These are phyloP conservation scores for Parasteatoda tepidariorum DNA, from an alignment of 1,140 invertebrate genomes.

Conservation along the genomic window DNA sequence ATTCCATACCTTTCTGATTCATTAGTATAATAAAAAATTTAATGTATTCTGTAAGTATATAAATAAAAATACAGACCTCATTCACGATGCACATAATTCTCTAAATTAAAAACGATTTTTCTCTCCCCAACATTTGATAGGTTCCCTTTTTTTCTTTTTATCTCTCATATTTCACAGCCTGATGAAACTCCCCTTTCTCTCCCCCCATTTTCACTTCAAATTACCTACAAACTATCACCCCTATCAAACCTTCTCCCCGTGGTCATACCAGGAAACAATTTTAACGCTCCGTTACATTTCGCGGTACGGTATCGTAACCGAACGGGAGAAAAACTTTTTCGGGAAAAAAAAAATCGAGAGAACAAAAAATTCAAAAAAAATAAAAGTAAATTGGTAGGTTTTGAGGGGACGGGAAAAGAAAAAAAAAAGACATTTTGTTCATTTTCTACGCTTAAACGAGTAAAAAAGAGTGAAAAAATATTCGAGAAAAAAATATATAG, in stretches of 20 bases:
- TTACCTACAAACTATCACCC: neutral
- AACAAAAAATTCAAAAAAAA: neutral
- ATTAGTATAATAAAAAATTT: too few relatives aligned
- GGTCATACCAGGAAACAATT: constrained; percentile 28
- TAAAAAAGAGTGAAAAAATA: neutral
- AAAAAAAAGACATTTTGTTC: neutral
- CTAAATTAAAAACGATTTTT: neutral
- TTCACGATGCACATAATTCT: too few relatives aligned
- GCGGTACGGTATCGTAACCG: constrained; percentile 15
- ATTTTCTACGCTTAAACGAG: neutral
- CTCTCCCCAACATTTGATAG: neutral
- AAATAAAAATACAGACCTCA: too few relatives aligned
- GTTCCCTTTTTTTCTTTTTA: constrained; percentile 11
- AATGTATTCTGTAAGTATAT: too few relatives aligned
- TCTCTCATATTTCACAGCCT: constrained; percentile 15
- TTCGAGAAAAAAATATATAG: neutral
- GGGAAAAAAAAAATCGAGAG: neutral
- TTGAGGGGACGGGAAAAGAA: neutral
- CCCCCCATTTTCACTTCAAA: neutral
- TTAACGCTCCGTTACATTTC: constrained; percentile 36
- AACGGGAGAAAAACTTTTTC: neutral
- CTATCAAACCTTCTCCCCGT: neutral
- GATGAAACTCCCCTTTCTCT: neutral
- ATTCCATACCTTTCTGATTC: too few relatives aligned
- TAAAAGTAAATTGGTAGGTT: too few relatives aligned